Conservation (phyloP, 2,888 invertebrate genomes). For the Tetramorium bicarinatum region DNA sequence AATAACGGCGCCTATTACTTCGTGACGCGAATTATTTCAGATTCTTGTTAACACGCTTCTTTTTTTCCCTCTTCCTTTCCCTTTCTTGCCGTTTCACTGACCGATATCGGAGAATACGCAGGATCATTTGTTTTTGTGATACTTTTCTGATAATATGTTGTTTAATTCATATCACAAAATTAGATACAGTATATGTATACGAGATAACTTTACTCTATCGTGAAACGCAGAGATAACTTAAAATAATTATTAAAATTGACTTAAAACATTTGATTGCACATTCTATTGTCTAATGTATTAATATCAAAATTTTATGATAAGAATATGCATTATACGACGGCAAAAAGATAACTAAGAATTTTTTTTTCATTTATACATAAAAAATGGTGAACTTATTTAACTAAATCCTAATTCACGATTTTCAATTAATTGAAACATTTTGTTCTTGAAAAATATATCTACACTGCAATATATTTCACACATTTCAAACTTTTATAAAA, state of each 20-base stretch:
- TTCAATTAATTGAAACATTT: background rate
- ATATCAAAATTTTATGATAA: background rate
- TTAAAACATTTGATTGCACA: too few relatives aligned
- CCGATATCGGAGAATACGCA: too few relatives aligned
- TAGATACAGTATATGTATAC: too few relatives aligned
- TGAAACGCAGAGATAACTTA: background rate
- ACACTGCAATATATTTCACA: background rate
- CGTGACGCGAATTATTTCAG: slow-evolving; percentile 25
- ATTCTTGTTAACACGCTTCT: slow-evolving; percentile 29
- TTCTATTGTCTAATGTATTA: background rate
- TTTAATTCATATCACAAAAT: background rate
- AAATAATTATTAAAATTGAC: background rate
- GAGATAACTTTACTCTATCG: too few relatives aligned
- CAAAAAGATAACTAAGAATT: background rate
- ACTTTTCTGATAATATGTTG: background rate
- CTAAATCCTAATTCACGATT: background rate
- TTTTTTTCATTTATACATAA: background rate
- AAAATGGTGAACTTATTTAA: background rate
- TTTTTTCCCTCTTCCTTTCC: slow-evolving; percentile 24
- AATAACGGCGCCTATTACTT: slow-evolving; percentile 49
- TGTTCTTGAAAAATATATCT: background rate
- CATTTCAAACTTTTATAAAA: background rate
- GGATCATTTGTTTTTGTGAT: background rate
- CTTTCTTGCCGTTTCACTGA: background rate
- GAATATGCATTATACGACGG: background rate